phyloP scores from a whole-genome alignment of 2,113 vertebrate species.

The Larimichthys crocea region DNA sequence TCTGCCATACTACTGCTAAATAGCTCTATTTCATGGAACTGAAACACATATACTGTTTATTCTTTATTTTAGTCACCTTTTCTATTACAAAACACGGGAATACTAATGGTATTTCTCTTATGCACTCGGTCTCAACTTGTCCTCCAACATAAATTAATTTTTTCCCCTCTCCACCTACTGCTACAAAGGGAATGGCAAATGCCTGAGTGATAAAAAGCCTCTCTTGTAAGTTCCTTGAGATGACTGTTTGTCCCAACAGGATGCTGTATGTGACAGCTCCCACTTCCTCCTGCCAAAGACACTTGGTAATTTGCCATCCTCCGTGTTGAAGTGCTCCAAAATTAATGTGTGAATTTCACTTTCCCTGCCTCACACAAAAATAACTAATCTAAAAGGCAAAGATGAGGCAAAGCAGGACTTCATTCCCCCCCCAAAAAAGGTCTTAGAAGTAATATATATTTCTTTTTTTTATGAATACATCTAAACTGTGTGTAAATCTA shows the following conservation, averaged over 20 bases:
- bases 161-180: background rate
- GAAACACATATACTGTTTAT: slow-evolving; percentile 2
- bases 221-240: slow-evolving; percentile 12
- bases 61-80: background rate
- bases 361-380: slow-evolving; percentile 30
- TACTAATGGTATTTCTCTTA: background rate
- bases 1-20: background rate
- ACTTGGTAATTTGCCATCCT: slow-evolving; percentile 44
- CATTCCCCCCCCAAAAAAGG: background rate
- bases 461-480: slow-evolving; percentile 40
- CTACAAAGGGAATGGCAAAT: slow-evolving; percentile 17
- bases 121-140: background rate
- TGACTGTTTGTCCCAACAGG: slow-evolving; percentile 43
- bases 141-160: background rate
- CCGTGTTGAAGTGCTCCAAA: slow-evolving; percentile 30
- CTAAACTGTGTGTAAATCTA: slow-evolving; percentile 37
- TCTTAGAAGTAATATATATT: slow-evolving; percentile 23
- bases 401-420: background rate
- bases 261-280: slow-evolving; percentile 40
- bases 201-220: slow-evolving; percentile 35
- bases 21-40: slow-evolving; percentile 6
- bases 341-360: slow-evolving; percentile 44
- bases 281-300: slow-evolving; percentile 54
- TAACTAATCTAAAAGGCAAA: slow-evolving; percentile 14
- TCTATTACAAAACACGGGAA: background rate